Evolutionary conservation across 2,797 vertebrate genomes (phyloP), one percentile per base, ranked within the genome.

Genomic region (Loris lydekkerianus): DNA sequence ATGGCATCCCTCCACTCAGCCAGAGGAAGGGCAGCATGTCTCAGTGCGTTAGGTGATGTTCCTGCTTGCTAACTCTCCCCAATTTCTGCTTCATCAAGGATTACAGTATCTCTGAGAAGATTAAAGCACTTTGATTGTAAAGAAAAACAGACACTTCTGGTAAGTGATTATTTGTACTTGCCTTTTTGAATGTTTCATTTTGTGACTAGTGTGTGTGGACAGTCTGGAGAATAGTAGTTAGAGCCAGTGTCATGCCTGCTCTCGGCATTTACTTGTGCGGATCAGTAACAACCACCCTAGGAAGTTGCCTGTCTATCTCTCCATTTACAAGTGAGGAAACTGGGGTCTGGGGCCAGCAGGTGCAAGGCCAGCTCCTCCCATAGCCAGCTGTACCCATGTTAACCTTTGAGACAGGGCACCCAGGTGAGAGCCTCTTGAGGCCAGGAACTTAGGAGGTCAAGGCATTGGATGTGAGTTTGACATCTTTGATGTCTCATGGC

Each of bases 91-190:
- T 63, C 29, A 49, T 27, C 70, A 84, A 99, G 99, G 61, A 99
- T 99, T 89, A 97, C 98, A 0, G 99, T 99, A 70, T 94, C 98
- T 34, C 96, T 99, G 70, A 98, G 96, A 97, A 98, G 95, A 2
- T 92, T 99, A 92, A 99, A 99, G 89, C 99, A 99, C 53, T 99
- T 99, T 96, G 99, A 99, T 69, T 99, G 99, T 95, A 98, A 99
- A 86, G 99, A 99, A 89, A 98, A 98, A 49, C 97, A 98, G 65
- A 95, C 98, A 0, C 97, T 99, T 8, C 97, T 99, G 96, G 99
- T 99, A 98, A 98, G 99, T 98, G 86, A 27, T 1, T 7, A 8
- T 34, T 14, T 17, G n/a, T 17, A 10, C 77, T 80, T 34, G 46
- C 49, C n/a, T 31, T 43, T 76, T 58, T 9, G 18, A 23, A 8